Evolutionary conservation across 2,113 vertebrate genomes (phyloP).

Genomic region (Machaerirhynchus nigripectus): DNA sequence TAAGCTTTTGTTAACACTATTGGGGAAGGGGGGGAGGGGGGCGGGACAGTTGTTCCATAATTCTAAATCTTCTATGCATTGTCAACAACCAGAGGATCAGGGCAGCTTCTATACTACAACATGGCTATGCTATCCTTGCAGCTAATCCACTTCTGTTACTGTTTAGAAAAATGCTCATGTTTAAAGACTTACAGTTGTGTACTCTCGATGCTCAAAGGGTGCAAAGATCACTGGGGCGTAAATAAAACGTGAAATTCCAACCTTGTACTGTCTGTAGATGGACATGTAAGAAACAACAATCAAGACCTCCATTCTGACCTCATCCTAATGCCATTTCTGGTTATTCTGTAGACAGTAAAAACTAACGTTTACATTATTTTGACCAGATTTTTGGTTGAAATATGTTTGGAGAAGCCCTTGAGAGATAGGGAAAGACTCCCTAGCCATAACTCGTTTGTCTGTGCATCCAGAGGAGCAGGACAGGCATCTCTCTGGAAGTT

Average conservation of each 20-base stretch:
- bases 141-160: conserved; percentile 71
- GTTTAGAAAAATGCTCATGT: conserved; percentile 71
- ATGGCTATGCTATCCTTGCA: conserved; percentile 74
- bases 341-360: conserved; percentile 52
- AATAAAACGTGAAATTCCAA: conserved; percentile 74
- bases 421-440: neutral
- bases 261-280: conserved; percentile 69
- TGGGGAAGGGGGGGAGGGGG: conserved; percentile 32
- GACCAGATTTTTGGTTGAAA: conserved; percentile 57
- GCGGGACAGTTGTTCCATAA: conserved; percentile 76
- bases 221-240: conserved; percentile 61
- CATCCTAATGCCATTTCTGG: conserved; percentile 23
- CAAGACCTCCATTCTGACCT: conserved; percentile 51
- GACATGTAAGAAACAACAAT: conserved; percentile 54
- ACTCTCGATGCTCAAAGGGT: conserved; percentile 68
- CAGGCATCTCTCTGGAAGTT: neutral
- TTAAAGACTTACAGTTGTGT: conserved; percentile 67
- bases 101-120: conserved; percentile 75
- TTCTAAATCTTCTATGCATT: conserved; percentile 89
- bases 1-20: conserved; percentile 84
- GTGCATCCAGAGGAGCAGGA: neutral
- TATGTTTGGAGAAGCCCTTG: neutral
- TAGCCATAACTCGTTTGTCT: neutral
- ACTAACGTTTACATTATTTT: conserved; percentile 62
- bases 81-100: conserved; percentile 72